Conservation (phyloP, 2,113 vertebrate species). For the Sturnus vulgaris region DNA sequence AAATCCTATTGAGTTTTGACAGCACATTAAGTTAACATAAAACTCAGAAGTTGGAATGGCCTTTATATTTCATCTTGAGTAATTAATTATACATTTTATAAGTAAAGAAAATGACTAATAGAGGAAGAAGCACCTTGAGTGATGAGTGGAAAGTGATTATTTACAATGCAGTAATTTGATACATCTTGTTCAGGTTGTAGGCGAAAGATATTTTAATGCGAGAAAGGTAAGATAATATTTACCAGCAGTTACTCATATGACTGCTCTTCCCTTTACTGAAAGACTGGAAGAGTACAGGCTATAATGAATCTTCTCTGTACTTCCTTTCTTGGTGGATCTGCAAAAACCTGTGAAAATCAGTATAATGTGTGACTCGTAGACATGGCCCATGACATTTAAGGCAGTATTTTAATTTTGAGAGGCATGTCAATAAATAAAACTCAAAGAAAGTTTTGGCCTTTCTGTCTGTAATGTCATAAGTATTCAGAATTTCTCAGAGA, state of each 20-base stretch:
- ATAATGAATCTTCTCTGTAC: background rate
- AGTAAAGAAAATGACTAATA: background rate
- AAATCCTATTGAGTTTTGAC: background rate
- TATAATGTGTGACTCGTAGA: background rate
- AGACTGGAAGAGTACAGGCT: background rate
- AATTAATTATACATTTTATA: background rate
- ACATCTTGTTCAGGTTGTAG: background rate
- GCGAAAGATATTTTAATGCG: background rate
- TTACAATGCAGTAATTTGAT: background rate
- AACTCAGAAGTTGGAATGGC: background rate
- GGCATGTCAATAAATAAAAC: background rate
- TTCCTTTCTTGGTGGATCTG: background rate
- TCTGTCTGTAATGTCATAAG: background rate
- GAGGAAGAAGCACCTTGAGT: background rate
- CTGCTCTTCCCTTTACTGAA: background rate
- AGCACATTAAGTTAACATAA: background rate
- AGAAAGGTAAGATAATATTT: background rate
- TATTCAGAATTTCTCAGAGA: background rate
- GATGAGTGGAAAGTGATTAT: background rate
- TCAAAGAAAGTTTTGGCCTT: background rate
- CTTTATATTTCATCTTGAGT: background rate
- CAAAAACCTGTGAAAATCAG: background rate
- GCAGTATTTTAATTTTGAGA: background rate
- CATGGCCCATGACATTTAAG: background rate
- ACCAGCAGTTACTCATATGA: background rate